Conservation (phyloP, 2,888 invertebrate species). For the Polymixis lichenea region DNA sequence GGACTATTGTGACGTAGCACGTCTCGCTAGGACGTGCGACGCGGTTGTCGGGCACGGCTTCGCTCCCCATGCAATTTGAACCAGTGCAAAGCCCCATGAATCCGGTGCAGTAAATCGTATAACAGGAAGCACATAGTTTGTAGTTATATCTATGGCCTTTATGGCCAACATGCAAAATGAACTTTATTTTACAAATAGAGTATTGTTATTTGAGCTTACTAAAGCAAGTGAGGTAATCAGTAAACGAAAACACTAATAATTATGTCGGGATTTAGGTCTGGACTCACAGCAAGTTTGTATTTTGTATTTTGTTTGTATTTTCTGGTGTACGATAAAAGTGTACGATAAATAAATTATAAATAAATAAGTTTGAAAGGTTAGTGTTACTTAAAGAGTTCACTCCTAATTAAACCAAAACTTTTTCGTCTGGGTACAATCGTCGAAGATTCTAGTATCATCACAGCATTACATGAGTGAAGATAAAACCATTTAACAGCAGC, state of each 20-base stretch:
- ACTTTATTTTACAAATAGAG: not conserved
- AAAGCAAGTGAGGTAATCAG: not conserved
- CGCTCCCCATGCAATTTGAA: constrained; percentile 16
- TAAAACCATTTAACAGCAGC: not conserved
- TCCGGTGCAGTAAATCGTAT: constrained; percentile 43
- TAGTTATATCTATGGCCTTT: not conserved
- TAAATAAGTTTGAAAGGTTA: too few relatives aligned
- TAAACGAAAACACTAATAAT: not conserved
- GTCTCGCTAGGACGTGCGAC: not conserved
- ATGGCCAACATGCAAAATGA: not conserved
- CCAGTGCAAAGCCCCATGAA: constrained; percentile 29
- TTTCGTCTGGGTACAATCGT: not conserved
- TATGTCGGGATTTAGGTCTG: not conserved
- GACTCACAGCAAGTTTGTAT: not conserved
- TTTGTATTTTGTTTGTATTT: too few relatives aligned
- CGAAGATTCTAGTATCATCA: not conserved
- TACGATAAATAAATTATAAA: too few relatives aligned
- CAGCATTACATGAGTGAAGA: not conserved
- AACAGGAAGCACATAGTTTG: constrained; percentile 32
- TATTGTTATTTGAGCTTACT: not conserved
- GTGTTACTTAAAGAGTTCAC: not conserved
- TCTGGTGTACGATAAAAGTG: too few relatives aligned
- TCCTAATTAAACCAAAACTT: not conserved
- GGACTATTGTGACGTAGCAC: constrained; percentile 10
- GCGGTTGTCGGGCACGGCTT: not conserved